Base-by-base conservation (phyloP, 2,888 invertebrate genomes). In the Flexamia atlantica region DNA sequence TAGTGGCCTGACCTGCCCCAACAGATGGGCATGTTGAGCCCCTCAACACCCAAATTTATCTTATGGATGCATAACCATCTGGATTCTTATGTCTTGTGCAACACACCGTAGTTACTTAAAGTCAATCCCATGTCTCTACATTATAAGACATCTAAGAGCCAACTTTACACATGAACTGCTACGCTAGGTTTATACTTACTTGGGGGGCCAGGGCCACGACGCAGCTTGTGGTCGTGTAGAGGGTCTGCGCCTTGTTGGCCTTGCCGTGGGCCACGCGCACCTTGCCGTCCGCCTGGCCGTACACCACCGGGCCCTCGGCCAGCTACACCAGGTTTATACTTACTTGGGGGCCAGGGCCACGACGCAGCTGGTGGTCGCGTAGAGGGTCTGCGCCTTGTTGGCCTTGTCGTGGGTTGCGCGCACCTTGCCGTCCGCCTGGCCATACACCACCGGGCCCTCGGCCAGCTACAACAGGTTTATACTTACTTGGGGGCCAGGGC, bases 331-430 rank as follows among this genome's bases (percentile, higher is more conserved):
- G 90, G 87, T n/a, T n/a, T n/a, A n/a, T n/a, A 17, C 90, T 90
- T 90, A 94, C 94, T 96, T 94, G 87, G 95, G 88, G 2, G 95
- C 94, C 57, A 99, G 89, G 0, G 98, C 93, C 82, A 98, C 95
- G 85, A 98, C 97, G 89, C 96, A 95, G 40, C 97, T 94, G 76
- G 97, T 97, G 0, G 97, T 95, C 1, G 95, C 94, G 91, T 97
- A 99, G 7, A 99, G 92, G 53, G 97, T 98, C 86, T 95, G 95
- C 0, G 98, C 96, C 90, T 99, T 99, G 91, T 98, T 98, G 64
- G 95, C 96, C 90, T 98, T 98, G 30, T 92, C 90, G 92, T 97
- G 92, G 91, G 97, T 91, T 93, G 90, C 1, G 60, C 97, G 92
- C 88, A 97, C 95, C 91, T 97, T 97, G 80, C 97, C 97, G 91